Conservation (phyloP, 2,888 invertebrate species). For the Cataglyphis albicans region DNA sequence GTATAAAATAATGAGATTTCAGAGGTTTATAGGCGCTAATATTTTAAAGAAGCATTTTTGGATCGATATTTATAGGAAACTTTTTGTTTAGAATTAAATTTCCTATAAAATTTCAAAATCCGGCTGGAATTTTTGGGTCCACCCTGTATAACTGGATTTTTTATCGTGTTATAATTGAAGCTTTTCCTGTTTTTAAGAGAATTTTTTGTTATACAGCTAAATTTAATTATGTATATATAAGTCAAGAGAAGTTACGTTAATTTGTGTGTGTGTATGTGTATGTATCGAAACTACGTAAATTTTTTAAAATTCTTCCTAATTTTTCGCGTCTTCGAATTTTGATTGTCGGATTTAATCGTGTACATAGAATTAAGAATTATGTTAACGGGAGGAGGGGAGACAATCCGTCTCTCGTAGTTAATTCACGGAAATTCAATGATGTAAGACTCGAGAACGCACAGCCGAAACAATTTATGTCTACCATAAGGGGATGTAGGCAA, state of each 20-base stretch:
- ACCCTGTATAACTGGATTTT: background rate
- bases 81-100: too few species aligned
- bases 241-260: background rate
- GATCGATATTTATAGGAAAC: too few species aligned
- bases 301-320: background rate
- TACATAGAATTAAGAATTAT: background rate
- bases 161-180: background rate
- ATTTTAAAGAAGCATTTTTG: too few species aligned
- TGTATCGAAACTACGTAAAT: background rate
- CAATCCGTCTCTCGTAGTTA: background rate
- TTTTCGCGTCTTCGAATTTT: background rate
- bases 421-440: slow-evolving; percentile 57
- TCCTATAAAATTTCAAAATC: too few species aligned
- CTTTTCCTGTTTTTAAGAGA: background rate
- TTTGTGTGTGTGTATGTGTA: background rate
- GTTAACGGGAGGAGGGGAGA: background rate
- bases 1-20: too few species aligned
- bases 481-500: slow-evolving; percentile 58
- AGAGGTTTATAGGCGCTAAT: too few species aligned
- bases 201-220: background rate
- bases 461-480: slow-evolving; percentile 59
- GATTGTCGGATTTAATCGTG: background rate
- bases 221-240: background rate
- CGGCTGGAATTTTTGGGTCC: too few species aligned
- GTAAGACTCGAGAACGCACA: slow-evolving; percentile 5